phyloP scores from a whole-genome alignment of 2,888 invertebrate genomes.

The Agrochola lota region DNA sequence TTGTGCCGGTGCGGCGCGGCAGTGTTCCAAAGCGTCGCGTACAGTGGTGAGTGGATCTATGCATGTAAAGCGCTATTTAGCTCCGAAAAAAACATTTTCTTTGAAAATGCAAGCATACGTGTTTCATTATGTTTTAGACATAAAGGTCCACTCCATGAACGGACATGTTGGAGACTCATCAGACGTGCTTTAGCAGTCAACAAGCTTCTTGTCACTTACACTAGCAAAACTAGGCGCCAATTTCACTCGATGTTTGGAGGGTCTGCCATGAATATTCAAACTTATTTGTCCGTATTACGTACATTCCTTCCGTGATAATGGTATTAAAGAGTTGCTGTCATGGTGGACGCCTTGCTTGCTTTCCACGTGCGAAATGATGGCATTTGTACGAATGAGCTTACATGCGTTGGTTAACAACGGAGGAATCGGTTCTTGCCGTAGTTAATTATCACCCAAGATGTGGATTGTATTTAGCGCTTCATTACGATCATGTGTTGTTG shows the following conservation, averaged over 20 bases:
- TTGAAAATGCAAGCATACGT: constrained; percentile 43
- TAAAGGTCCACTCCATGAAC: constrained; percentile 79
- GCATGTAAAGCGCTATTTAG: constrained; percentile 77
- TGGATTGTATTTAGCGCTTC: constrained; percentile 84
- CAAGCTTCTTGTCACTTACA: constrained; percentile 75
- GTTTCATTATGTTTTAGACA: constrained; percentile 60
- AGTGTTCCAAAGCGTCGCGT: constrained; percentile 99
- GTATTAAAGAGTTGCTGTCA: constrained; percentile 59
- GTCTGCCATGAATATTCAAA: constrained; percentile 48
- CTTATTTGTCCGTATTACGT: constrained; percentile 14
- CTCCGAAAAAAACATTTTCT: constrained; percentile 48
- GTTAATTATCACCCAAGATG: constrained; percentile 82
- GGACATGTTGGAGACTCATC: constrained; percentile 80
- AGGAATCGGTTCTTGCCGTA: constrained; percentile 74
- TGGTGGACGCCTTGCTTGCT: constrained; percentile 71
- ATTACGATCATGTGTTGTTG: constrained; percentile 80
- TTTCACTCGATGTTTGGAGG: constrained; percentile 58
- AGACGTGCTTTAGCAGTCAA: constrained; percentile 76
- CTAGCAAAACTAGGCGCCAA: constrained; percentile 60
- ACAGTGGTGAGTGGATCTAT: constrained; percentile 96
- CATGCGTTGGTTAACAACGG: constrained; percentile 76
- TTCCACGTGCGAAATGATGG: constrained; percentile 64
- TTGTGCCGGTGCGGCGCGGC: constrained; percentile 90
- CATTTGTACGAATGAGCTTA: constrained; percentile 70
- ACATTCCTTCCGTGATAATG: neutral